Base-by-base conservation (phyloP, 2,113 vertebrate species). In the Holacanthus passer region DNA sequence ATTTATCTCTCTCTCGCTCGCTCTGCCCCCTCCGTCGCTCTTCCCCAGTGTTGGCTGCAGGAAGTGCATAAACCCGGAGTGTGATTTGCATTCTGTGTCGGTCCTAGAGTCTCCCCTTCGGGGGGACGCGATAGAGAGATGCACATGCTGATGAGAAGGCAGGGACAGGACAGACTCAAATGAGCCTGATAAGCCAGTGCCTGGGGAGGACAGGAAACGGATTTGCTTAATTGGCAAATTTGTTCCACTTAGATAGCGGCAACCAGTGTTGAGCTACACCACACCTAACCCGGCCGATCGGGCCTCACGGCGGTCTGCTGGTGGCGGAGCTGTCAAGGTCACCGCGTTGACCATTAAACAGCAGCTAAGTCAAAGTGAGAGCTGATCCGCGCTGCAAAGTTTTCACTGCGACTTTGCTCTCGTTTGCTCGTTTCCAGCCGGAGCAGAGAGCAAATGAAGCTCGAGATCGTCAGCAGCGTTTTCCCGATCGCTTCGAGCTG, bases 201-300 rank as follows among this genome's bases (percentile, higher is more conserved):
- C 88, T 59, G 91, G 93, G 88, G 93, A 91, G 77, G 89, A 89
- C 85, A 82, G 91, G 88, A 92, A 93, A 95, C 65, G 37, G 93
- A 95, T 96, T 96, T 96, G 91, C 94, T 94, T 96, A 96, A 96
- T 96, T 96, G 91, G 95, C 85, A 92, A 93, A 96, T 96, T 96
- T 96, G 93, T 95, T 96, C 96, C 93, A 96, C 94, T 97, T 97
- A 96, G 94, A 94, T 86, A 79, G 78, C 92, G 78, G 86, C 91
- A 93, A 92, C 93, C 53, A 89, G 88, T 76, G 69, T 41, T 41
- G 73, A 83, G 73, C 67, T 17, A 67, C 43, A 62, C 56, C 64
- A 43, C 79, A 69, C 73, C 85, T 77, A 79, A 58, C 45, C 56
- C 29, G 19, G 73, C 63, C n/a, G 14, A 47, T 22, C 70, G 13